phyloP scores from a whole-genome alignment of 2,888 invertebrate species.

The Drosophila merina region DNA sequence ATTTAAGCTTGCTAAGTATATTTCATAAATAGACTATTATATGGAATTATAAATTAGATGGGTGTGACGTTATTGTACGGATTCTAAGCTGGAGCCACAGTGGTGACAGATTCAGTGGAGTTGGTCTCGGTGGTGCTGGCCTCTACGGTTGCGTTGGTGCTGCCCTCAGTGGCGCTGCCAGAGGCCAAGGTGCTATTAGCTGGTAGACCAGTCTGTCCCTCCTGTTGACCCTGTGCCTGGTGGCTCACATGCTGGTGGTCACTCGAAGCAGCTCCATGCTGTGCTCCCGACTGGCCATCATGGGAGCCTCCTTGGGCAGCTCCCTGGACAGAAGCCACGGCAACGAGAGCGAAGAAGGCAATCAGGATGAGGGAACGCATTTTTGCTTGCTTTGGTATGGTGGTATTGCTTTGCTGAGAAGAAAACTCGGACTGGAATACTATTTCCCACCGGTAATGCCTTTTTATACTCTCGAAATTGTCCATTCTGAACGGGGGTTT shows the following conservation, averaged over 20 bases:
- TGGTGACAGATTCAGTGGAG: conserved; percentile 8
- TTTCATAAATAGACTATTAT: background rate
- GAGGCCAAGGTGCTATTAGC: conserved; percentile 10
- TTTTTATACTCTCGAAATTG: conserved; percentile 24
- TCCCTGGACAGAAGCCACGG: conserved; percentile 20
- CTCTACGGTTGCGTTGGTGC: background rate
- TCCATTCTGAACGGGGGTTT: background rate
- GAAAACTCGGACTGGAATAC: conserved; percentile 13
- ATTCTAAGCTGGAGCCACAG: background rate
- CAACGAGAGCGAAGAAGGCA: conserved; percentile 22
- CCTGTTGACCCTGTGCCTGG: background rate
- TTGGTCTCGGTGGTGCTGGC: background rate
- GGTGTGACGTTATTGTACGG: no score
- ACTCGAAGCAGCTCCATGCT: background rate
- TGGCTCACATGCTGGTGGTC: background rate
- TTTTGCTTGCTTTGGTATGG: conserved; percentile 6
- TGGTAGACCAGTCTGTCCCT: background rate
- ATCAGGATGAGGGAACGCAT: conserved; percentile 36
- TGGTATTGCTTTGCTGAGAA: conserved; percentile 4
- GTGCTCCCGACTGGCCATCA: conserved; percentile 7
- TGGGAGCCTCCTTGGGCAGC: background rate
- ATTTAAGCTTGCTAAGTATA: background rate
- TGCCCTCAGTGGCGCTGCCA: conserved; percentile 10
- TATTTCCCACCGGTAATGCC: background rate
- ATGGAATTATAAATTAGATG: background rate